A percentile compares a stretch with the other conserved stretches of the same genome.
phyloP scores from a whole-genome alignment of 2,888 invertebrate species.

The Bimastos eiseni region DNA sequence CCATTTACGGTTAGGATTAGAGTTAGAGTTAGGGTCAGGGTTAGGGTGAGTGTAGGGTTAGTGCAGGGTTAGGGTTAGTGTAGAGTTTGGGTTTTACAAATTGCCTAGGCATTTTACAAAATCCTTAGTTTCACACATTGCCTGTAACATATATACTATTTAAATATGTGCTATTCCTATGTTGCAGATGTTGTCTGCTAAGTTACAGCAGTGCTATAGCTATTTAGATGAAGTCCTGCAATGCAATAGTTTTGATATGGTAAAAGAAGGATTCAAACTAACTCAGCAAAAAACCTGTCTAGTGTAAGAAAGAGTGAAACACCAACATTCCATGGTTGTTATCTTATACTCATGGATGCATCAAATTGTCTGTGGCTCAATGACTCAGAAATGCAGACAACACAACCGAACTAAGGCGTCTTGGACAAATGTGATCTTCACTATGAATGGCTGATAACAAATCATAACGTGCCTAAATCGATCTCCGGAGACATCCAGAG shows the following conservation, averaged over 20 bases:
- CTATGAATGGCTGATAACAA: neutral
- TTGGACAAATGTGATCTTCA: neutral
- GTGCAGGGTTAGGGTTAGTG: no score
- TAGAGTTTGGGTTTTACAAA: no score
- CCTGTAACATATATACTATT: no score
- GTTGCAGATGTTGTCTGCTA: no score
- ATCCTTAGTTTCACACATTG: no score
- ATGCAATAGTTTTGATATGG: neutral
- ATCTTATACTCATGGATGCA: neutral
- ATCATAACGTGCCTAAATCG: neutral
- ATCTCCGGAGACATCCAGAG: neutral
- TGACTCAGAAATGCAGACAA: neutral
- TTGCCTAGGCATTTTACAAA: no score
- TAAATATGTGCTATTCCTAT: no score
- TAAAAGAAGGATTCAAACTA: no score
- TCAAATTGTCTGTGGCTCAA: neutral
- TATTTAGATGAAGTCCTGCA: neutral
- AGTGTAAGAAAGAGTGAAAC: neutral
- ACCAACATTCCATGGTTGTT: neutral
- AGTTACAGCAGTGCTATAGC: no score
- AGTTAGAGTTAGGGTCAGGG: no score
- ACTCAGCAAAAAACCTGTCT: neutral
- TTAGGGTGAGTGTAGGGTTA: no score
- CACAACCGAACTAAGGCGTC: neutral
- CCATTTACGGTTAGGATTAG: no score